phyloP scores from a whole-genome alignment of 2,113 vertebrate genomes.

The Spea multiplicata region DNA sequence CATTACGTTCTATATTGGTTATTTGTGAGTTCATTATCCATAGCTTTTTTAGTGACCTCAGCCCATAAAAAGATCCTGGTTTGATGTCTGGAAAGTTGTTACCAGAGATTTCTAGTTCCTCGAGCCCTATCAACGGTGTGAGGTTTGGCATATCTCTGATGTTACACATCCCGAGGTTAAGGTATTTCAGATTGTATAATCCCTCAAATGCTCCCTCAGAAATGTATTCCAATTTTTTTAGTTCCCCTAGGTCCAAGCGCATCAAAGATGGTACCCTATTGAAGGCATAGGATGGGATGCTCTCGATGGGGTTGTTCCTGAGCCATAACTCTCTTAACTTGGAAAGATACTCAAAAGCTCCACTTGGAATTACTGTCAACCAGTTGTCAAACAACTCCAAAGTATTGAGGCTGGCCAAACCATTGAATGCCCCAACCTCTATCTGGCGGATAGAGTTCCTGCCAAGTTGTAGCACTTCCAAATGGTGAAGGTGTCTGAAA shows the following conservation, averaged over 20 bases:
- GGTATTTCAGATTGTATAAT: constrained; percentile 94
- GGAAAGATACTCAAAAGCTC: constrained; percentile 96
- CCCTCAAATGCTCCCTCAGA: constrained; percentile 96
- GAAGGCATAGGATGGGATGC: constrained; percentile 96
- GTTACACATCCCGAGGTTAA: constrained; percentile 97
- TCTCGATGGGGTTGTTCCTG: constrained; percentile 96
- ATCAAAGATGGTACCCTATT: constrained; percentile 95
- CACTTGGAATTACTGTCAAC: constrained; percentile 94
- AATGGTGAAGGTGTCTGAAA: constrained; percentile 90
- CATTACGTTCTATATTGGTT: constrained; percentile 87
- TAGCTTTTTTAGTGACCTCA: constrained; percentile 89
- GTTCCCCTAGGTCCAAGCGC: constrained; percentile 93
- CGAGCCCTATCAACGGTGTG: constrained; percentile 83
- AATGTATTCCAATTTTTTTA: constrained; percentile 94
- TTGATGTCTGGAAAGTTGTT: constrained; percentile 91
- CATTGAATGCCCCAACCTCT: constrained; percentile 96
- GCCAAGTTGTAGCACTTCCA: constrained; percentile 95
- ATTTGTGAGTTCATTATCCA: constrained; percentile 99
- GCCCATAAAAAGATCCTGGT: constrained; percentile 87
- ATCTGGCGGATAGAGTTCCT: constrained; percentile 95
- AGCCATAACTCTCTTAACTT: constrained; percentile 96
- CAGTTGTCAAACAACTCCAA: constrained; percentile 97
- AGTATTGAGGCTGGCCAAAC: constrained; percentile 95
- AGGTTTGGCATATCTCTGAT: constrained; percentile 92
- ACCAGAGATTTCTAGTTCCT: constrained; percentile 96